Percentiles rank a stretch among this genome's conserved stretches.
Evolutionary conservation across 2,888 invertebrate species (phyloP).

Genomic region (Melieria crassipennis): DNA sequence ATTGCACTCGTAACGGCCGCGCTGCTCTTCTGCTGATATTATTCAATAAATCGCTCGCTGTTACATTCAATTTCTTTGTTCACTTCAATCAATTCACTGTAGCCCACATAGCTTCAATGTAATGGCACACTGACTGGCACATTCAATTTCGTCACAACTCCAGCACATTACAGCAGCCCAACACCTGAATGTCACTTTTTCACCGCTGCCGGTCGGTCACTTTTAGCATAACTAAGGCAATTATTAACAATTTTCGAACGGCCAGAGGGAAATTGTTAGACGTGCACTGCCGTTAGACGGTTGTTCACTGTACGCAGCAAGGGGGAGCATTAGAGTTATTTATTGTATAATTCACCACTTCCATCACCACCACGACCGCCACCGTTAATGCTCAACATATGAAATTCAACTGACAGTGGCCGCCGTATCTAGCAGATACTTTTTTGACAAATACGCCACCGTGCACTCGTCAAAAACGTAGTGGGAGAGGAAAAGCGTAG

Average conservation of each 20-base stretch:
- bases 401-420: constrained; percentile 30
- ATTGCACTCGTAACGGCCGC: constrained; percentile 20
- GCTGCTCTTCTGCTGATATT: not conserved
- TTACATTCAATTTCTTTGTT: too few relatives aligned
- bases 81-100: too few relatives aligned
- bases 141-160: constrained; percentile 27
- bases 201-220: too few relatives aligned
- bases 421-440: constrained; percentile 6
- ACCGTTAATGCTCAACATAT: constrained; percentile 25
- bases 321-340: constrained; percentile 27
- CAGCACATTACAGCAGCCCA: not conserved
- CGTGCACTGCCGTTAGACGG: too few relatives aligned
- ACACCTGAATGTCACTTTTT: not conserved
- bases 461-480: constrained; percentile 3
- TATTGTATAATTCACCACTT: constrained; percentile 32
- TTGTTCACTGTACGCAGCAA: not conserved
- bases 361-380: constrained; percentile 11
- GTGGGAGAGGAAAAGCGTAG: constrained; percentile 5
- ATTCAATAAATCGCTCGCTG: too few relatives aligned
- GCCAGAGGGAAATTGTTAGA: too few relatives aligned
- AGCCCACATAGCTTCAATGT: not conserved
- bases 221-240: too few relatives aligned
- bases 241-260: too few relatives aligned
- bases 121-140: not conserved
- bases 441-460: constrained; percentile 18